A percentile compares a stretch with the other conserved stretches of the same genome.
phyloP scores from a whole-genome alignment of 2,888 invertebrate species.

The Lissonota sp. region DNA sequence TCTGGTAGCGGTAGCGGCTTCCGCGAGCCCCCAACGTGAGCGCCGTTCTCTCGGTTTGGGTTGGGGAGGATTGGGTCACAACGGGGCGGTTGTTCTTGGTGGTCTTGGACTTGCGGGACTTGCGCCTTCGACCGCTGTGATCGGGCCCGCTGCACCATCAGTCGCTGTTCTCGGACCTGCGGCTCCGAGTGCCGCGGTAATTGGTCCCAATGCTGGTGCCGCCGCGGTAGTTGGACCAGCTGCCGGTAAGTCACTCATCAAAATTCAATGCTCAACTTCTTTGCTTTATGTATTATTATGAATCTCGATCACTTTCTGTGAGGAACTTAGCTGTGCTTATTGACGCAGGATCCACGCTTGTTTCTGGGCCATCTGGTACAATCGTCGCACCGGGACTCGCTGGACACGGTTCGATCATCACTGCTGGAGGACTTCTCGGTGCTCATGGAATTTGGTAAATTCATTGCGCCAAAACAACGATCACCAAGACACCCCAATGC shows the following conservation, averaged over 20 bases:
- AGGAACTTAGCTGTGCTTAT: not conserved
- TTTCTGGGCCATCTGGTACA: constrained; percentile 73
- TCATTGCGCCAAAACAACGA: not conserved
- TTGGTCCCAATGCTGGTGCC: constrained; percentile 67
- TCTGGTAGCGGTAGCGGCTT: constrained; percentile 67
- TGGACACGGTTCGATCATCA: constrained; percentile 53
- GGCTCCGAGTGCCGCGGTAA: constrained; percentile 58
- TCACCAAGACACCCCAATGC: not conserved
- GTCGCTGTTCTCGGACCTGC: constrained; percentile 63
- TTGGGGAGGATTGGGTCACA: constrained; percentile 66
- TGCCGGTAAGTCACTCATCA: constrained; percentile 64
- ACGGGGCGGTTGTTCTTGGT: constrained; percentile 70
- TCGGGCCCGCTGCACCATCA: constrained; percentile 62
- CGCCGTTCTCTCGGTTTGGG: constrained; percentile 72
- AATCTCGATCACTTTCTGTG: not conserved
- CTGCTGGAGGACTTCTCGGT: constrained; percentile 52
- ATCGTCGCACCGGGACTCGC: constrained; percentile 67
- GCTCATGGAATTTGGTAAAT: constrained; percentile 60
- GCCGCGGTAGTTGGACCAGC: constrained; percentile 69
- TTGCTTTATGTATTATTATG: not conserved
- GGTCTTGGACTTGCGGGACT: constrained; percentile 65
- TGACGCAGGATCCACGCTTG: constrained; percentile 67
- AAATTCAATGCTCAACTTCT: not conserved
- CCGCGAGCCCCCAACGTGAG: constrained; percentile 71
- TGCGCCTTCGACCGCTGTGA: constrained; percentile 65